phyloP scores from a whole-genome alignment of 2,113 vertebrate species.

The Cyphomyrus plagiostoma region DNA sequence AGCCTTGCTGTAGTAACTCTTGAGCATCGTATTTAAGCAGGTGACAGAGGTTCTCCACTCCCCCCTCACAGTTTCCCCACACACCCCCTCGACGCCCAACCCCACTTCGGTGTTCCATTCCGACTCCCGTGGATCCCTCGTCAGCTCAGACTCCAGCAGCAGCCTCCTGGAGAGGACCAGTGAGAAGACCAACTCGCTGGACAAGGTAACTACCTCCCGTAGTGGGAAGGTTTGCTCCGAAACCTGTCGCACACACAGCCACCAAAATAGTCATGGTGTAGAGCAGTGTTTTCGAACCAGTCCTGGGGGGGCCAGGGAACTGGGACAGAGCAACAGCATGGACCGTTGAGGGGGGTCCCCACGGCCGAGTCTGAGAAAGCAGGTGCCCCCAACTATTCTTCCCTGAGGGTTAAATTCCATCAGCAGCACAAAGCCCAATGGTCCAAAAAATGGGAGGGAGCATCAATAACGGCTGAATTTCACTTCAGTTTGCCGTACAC shows the following conservation, averaged over 20 bases:
- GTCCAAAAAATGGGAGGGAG: background rate
- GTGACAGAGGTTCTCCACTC: background rate
- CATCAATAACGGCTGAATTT: background rate
- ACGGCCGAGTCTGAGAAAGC: background rate
- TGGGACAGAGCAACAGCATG: background rate
- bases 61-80: conserved; percentile 71
- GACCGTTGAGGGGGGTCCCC: background rate
- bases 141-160: conserved; percentile 90
- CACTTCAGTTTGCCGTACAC: background rate
- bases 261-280: background rate
- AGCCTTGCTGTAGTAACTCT: background rate
- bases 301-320: background rate
- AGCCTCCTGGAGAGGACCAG: conserved; percentile 80
- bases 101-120: conserved; percentile 71
- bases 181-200: conserved; percentile 81
- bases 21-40: background rate
- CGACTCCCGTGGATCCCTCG: conserved; percentile 88
- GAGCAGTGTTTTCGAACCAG: background rate
- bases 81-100: conserved; percentile 76
- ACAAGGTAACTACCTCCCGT: conserved; percentile 71
- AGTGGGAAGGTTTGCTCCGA: background rate
- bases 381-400: background rate
- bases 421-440: background rate
- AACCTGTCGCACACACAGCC: background rate
- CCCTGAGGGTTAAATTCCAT: background rate